Percentiles rank a stretch among this genome's conserved stretches.
These are phyloP conservation scores for Datnioides undecimradiatus DNA, from an alignment of 2,113 vertebrate genomes.

Conservation along the genomic window DNA sequence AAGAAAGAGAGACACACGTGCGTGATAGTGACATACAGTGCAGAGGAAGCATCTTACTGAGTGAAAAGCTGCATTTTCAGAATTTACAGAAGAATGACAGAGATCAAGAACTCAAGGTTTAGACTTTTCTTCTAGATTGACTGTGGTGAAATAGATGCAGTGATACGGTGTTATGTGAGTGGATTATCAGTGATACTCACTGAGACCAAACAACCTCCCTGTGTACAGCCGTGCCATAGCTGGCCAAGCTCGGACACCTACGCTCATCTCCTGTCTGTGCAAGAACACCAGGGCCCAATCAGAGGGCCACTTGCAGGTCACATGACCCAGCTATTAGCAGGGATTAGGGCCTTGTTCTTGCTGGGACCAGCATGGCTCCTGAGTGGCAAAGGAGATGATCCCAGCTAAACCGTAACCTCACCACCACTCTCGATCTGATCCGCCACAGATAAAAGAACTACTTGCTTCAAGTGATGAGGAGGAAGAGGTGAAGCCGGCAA, in stretches of 20 bases:
- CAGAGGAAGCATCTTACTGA: background rate
- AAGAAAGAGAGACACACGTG: background rate
- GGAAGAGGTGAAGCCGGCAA: slow-evolving; percentile 86
- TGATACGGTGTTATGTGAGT: slow-evolving; percentile 58
- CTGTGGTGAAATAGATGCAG: slow-evolving; percentile 41
- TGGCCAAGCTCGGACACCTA: slow-evolving; percentile 53
- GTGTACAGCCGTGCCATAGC: slow-evolving; percentile 22
- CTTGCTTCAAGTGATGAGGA: slow-evolving; percentile 96
- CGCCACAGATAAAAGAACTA: slow-evolving; percentile 90
- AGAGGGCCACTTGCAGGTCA: slow-evolving; percentile 60
- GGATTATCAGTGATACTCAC: slow-evolving; percentile 66
- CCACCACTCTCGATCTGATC: slow-evolving; percentile 67
- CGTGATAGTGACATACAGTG: background rate
- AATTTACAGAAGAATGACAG: background rate
- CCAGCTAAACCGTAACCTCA: slow-evolving; percentile 78
- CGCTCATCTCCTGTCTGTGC: slow-evolving; percentile 68
- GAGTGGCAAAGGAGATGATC: slow-evolving; percentile 81
- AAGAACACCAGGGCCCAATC: slow-evolving; percentile 74
- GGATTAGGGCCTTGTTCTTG: slow-evolving; percentile 78
- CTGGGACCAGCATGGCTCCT: slow-evolving; percentile 80
- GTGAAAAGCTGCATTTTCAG: background rate
- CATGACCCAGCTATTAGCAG: slow-evolving; percentile 74
- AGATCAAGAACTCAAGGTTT: slow-evolving; percentile 22
- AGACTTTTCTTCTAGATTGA: slow-evolving; percentile 7
- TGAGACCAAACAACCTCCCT: slow-evolving; percentile 44